Evolutionary conservation across 1,140 invertebrate species (phyloP), one percentile per base, ranked within the genome.

Genomic region (Sitodiplosis mosellana): DNA sequence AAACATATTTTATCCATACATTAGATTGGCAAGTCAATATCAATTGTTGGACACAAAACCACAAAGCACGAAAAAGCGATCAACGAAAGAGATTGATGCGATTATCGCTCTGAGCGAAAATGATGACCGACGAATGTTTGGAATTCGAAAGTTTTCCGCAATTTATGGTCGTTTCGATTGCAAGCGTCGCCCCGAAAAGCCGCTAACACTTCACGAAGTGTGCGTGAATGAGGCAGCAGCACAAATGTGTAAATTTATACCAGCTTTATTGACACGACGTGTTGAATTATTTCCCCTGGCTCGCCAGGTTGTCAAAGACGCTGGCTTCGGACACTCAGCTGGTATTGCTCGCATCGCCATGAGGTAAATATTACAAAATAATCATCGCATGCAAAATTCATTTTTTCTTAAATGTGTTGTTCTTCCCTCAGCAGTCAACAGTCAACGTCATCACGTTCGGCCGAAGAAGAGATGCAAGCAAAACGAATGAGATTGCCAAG

Each of bases 131-230:
- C 68, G 87, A 53, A 88, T 95, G 82, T 87, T 96, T 47, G 83
- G 91, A 61, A 88, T 97, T 52, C 75, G 93, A 56, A 91, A 91
- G 64, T 97, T 90, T 65, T 86, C 91, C 14, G 89, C 91, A 12
- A 97, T 98, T 57, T 98, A 97, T 63, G 91, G 92, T 2, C 72
- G 87, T 49, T 95, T 95, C 63, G 92, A 97, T 64, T 94, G 91
- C 58, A 96, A 96, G 64, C 71, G 93, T 56, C 90, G 92, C 58
- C 86, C 89, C 1, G 87, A 94, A 65, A 96, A 96, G 64, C 90
- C 91, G 1, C 71, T 98, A 44, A 96, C 92, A 1, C 67, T 95
- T 45, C 93, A 98, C 66, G 93, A 97, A 74, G 89, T 87, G 54
- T 65, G 60, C 38, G 91, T 97, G 10, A 98, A 98, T 67, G 94